phyloP scores from a whole-genome alignment of 2,797 vertebrate species.

The Xenentodon cancila region DNA sequence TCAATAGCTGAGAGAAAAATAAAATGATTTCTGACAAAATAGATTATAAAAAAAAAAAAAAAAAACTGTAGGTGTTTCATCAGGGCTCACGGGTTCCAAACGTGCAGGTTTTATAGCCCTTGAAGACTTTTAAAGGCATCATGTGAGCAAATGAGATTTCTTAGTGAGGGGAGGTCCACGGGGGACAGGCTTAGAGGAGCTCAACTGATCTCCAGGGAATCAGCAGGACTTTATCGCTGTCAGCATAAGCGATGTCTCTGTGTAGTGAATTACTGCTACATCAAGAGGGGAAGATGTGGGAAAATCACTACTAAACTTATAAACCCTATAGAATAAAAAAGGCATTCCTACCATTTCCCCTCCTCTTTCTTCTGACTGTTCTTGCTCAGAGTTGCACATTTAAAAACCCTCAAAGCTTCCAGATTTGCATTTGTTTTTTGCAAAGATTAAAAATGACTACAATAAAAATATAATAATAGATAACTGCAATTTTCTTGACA shows the following conservation, averaged over 20 bases:
- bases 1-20: not conserved
- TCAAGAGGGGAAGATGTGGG: no score
- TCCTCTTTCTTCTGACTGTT: no score
- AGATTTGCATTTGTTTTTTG: no score
- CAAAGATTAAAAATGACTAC: no score
- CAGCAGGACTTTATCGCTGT: constrained; percentile 19
- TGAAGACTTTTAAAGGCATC: constrained; percentile 14
- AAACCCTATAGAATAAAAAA: no score
- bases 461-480: no score
- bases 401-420: no score
- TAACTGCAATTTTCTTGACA: no score
- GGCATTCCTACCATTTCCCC: no score
- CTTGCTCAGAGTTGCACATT: no score
- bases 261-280: no score
- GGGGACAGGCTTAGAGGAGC: constrained; percentile 26
- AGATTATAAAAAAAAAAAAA: not conserved
- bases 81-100: constrained; percentile 8
- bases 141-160: constrained; percentile 19
- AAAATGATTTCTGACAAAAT: not conserved
- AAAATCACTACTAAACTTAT: no score
- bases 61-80: not conserved
- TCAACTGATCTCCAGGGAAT: constrained; percentile 32
- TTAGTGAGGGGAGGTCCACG: constrained; percentile 5
- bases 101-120: constrained; percentile 11
- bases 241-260: constrained; percentile 7